Conservation (phyloP, 2,797 vertebrate species). For the Platalea minor region DNA sequence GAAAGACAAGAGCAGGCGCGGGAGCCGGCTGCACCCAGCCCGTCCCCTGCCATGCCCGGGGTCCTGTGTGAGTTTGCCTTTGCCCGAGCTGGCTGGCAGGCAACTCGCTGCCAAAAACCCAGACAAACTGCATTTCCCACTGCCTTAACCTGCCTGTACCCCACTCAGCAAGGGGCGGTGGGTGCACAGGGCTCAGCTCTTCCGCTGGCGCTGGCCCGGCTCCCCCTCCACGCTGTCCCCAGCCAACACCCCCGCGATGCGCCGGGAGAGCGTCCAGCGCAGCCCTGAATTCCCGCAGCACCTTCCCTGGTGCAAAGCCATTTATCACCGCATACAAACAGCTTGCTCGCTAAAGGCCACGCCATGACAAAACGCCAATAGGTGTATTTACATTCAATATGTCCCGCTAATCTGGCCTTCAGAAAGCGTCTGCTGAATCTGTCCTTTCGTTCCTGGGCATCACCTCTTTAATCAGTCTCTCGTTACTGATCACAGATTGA, state of each 20-base stretch:
- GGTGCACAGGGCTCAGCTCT: background rate
- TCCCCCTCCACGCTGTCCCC: background rate
- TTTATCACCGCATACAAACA: slow-evolving; percentile 38
- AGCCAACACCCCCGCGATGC: background rate
- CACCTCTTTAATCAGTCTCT: slow-evolving; percentile 38
- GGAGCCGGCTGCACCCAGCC: background rate
- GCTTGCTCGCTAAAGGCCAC: slow-evolving; percentile 62
- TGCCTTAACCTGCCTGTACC: background rate
- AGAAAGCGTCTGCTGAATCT: slow-evolving; percentile 13
- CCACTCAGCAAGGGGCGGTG: fast-evolving
- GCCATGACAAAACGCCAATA: slow-evolving; percentile 60
- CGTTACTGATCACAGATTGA: slow-evolving; percentile 35
- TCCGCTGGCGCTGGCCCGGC: background rate
- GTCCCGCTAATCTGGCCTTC: slow-evolving; percentile 16
- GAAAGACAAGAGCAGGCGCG: fast-evolving
- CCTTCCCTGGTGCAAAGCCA: background rate
- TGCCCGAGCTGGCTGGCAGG: background rate
- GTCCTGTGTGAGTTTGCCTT: background rate
- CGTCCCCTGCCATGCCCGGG: fast-evolving
- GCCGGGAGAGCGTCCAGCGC: background rate
- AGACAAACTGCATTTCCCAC: fast-evolving
- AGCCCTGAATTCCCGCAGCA: background rate
- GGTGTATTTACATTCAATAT: slow-evolving; percentile 5
- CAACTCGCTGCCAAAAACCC: fast-evolving
- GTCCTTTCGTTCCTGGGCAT: background rate